Evolutionary conservation across 2,113 vertebrate species (phyloP).

Genomic region (Megaleporinus macrocephalus): DNA sequence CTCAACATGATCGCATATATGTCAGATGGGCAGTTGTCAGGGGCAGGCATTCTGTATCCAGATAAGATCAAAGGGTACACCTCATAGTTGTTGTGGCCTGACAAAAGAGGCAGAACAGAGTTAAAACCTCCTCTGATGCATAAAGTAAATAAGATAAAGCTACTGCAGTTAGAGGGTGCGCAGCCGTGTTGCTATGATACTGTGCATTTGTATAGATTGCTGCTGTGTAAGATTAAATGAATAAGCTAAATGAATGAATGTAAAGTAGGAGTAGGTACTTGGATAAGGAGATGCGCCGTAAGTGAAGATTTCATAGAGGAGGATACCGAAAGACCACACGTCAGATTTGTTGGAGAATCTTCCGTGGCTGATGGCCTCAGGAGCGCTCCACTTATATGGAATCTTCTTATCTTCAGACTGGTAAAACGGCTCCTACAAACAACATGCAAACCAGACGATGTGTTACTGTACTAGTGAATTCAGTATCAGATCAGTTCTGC

Average conservation of each 20-base stretch:
- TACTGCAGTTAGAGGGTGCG: too few species aligned
- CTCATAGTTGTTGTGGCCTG: conserved; percentile 74
- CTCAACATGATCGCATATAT: conserved; percentile 73
- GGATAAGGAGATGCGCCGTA: conserved; percentile 78
- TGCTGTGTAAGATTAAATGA: too few species aligned
- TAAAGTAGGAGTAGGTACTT: conserved; percentile 67
- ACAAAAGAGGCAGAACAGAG: background rate
- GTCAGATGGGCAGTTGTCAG: conserved; percentile 62
- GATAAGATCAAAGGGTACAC: conserved; percentile 61
- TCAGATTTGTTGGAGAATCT: conserved; percentile 82
- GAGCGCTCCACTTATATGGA: conserved; percentile 82
- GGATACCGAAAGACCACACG: conserved; percentile 83
- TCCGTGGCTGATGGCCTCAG: conserved; percentile 78
- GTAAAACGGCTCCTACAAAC: conserved; percentile 68
- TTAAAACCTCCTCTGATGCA: too few species aligned
- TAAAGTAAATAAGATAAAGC: too few species aligned
- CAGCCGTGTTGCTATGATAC: too few species aligned
- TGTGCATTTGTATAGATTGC: too few species aligned
- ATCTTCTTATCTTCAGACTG: conserved; percentile 58
- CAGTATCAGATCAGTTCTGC: too few species aligned
- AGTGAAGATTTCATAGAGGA: conserved; percentile 83
- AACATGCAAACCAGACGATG: background rate
- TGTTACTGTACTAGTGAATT: background rate
- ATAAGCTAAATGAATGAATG: background rate
- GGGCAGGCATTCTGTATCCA: conserved; percentile 77